Evolutionary conservation across 1,140 invertebrate genomes (phyloP).

Genomic region (Pseudoatta argentina): DNA sequence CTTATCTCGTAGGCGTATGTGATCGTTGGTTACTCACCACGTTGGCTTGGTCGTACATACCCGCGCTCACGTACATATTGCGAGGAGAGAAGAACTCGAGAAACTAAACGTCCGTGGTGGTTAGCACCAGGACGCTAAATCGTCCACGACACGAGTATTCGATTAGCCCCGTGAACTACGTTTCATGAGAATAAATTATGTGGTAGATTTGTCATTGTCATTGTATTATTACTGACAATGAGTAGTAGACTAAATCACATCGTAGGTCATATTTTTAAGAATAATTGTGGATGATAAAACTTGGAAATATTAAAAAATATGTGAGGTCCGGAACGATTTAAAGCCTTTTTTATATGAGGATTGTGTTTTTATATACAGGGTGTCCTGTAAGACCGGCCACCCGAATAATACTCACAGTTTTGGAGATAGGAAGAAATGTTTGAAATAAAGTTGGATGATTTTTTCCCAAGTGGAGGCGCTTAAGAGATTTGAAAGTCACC

Average conservation of each 20-base stretch:
- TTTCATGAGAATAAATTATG: slow-evolving; percentile 57
- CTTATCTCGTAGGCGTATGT: slow-evolving; percentile 71
- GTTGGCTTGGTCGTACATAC: slow-evolving; percentile 38
- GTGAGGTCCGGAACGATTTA: neutral
- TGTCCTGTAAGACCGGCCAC: no score
- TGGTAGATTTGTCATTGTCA: slow-evolving; percentile 54
- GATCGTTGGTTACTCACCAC: slow-evolving; percentile 69
- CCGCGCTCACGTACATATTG: slow-evolving; percentile 25
- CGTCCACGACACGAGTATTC: slow-evolving; percentile 72
- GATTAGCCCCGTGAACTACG: slow-evolving; percentile 73
- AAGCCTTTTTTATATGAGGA: neutral
- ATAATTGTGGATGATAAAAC: neutral
- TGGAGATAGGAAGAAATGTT: no score
- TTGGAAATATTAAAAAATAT: slow-evolving; percentile 16
- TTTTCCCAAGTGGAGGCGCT: no score
- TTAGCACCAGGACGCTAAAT: slow-evolving; percentile 72
- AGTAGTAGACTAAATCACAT: neutral
- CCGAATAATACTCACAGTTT: no score
- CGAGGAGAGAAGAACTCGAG: slow-evolving; percentile 26
- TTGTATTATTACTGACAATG: slow-evolving; percentile 21
- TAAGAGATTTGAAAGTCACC: no score
- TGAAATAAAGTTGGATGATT: no score
- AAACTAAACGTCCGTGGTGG: slow-evolving; percentile 66
- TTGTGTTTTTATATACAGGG: neutral
- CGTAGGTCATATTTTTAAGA: neutral